Percentiles rank a stretch among this genome's conserved stretches.
phyloP scores from a whole-genome alignment of 2,797 vertebrate species.

The Onychomys torridus region DNA sequence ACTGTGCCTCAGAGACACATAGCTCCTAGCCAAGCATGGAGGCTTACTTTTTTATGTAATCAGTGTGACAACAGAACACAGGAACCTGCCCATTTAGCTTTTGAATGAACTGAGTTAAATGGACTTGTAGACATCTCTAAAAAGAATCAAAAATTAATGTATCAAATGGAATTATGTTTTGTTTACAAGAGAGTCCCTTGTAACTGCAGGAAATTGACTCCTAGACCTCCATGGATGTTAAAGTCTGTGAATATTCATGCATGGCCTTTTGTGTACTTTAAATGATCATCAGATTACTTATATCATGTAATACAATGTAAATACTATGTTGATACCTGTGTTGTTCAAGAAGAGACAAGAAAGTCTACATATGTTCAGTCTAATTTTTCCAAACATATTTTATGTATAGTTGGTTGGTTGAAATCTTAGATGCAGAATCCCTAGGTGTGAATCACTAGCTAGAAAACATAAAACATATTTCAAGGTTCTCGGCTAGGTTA shows the following conservation, averaged over 20 bases:
- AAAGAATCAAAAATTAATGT: constrained; percentile 33
- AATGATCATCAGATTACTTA: background rate
- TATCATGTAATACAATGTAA: background rate
- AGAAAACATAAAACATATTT: background rate
- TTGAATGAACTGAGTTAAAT: background rate
- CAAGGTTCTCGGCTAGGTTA: background rate
- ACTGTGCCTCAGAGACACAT: background rate
- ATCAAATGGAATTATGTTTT: background rate
- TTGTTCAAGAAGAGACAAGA: background rate
- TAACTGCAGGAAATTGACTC: background rate
- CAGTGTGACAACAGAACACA: background rate
- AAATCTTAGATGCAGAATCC: background rate
- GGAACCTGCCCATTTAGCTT: background rate
- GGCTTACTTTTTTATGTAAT: constrained; percentile 31
- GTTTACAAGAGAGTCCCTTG: background rate
- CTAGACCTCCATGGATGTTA: background rate
- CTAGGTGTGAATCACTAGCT: background rate
- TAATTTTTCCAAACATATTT: background rate
- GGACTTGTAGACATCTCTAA: constrained; percentile 39
- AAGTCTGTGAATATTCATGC: background rate
- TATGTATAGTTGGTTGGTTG: background rate
- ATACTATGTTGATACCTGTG: too few relatives aligned
- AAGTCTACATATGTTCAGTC: background rate
- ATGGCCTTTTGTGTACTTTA: background rate
- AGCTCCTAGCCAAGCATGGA: background rate